Evolutionary conservation across 1,140 invertebrate species (phyloP).

Genomic region (Drosophila neocordata): DNA sequence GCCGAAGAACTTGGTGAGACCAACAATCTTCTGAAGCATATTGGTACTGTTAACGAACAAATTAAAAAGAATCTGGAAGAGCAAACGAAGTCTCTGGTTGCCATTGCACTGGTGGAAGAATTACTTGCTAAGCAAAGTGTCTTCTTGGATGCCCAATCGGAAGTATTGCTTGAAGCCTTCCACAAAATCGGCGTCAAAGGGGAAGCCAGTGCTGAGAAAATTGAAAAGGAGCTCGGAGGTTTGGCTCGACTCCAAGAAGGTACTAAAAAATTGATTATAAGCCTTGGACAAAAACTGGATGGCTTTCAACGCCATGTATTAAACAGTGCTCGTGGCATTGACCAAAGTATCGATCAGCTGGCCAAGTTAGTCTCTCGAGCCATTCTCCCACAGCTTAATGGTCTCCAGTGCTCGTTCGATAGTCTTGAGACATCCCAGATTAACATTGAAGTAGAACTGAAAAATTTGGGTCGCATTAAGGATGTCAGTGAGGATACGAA

Average conservation of each 20-base stretch:
- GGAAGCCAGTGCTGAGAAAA: conserved; percentile 18
- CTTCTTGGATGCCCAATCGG: conserved; percentile 24
- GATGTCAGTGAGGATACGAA: conserved; percentile 44
- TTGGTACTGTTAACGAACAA: conserved; percentile 30
- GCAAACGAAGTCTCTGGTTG: conserved; percentile 36
- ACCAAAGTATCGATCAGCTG: conserved; percentile 45
- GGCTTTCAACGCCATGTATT: conserved; percentile 53
- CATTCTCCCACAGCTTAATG: conserved; percentile 56
- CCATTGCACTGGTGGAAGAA: conserved; percentile 30
- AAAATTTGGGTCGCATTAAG: conserved; percentile 42
- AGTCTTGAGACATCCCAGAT: conserved; percentile 63
- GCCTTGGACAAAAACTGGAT: conserved; percentile 50
- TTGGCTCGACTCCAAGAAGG: conserved; percentile 37
- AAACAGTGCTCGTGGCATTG: conserved; percentile 41
- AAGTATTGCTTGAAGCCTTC: conserved; percentile 37
- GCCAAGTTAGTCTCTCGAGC: conserved; percentile 57
- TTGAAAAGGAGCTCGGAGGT: conserved; percentile 31
- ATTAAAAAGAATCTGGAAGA: conserved; percentile 34
- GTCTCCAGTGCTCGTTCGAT: conserved; percentile 59
- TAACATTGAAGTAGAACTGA: conserved; percentile 63
- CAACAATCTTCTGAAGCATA: conserved; percentile 26
- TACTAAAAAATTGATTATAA: conserved; percentile 40
- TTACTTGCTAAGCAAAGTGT: conserved; percentile 30
- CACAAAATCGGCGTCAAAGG: conserved; percentile 34
- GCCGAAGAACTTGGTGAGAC: conserved; percentile 41